phyloP scores from a whole-genome alignment of 2,888 invertebrate genomes.

The Pseudoips prasinana region DNA sequence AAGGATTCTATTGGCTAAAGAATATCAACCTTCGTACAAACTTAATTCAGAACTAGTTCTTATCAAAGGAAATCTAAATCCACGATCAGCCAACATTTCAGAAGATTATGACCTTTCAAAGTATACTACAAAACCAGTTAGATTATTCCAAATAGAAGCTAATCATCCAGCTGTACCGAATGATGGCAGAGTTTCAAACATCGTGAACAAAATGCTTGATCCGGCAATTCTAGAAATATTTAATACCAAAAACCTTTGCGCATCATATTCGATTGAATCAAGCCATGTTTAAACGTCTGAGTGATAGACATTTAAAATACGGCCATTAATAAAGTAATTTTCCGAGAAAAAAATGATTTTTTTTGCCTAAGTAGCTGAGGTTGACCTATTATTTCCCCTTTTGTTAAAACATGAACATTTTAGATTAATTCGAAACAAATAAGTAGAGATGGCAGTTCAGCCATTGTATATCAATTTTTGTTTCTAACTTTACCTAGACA shows the following conservation, averaged over 20 bases:
- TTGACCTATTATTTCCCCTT: too few species aligned
- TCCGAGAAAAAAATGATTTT: too few species aligned
- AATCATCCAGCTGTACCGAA: constrained; percentile 39
- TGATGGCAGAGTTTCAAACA: constrained; percentile 45
- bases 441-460: too few species aligned
- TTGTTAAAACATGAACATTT: too few species aligned
- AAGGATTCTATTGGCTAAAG: constrained; percentile 37
- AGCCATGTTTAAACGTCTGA: neutral
- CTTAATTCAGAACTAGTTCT: constrained; percentile 49
- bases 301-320: constrained; percentile 16
- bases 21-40: constrained; percentile 41
- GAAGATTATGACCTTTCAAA: constrained; percentile 50
- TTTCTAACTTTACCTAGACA: too few species aligned
- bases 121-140: constrained; percentile 41
- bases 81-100: constrained; percentile 20
- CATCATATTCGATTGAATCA: constrained; percentile 25
- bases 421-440: too few species aligned
- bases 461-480: too few species aligned
- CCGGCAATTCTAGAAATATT: constrained; percentile 35
- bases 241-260: constrained; percentile 40
- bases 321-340: constrained; percentile 15
- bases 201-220: constrained; percentile 45
- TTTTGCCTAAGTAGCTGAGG: too few species aligned
- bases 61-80: constrained; percentile 40
- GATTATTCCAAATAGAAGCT: constrained; percentile 36